Evolutionary conservation across 2,113 vertebrate species (phyloP), one percentile per base, ranked within the genome.

Genomic region (Psettodes erumei): DNA sequence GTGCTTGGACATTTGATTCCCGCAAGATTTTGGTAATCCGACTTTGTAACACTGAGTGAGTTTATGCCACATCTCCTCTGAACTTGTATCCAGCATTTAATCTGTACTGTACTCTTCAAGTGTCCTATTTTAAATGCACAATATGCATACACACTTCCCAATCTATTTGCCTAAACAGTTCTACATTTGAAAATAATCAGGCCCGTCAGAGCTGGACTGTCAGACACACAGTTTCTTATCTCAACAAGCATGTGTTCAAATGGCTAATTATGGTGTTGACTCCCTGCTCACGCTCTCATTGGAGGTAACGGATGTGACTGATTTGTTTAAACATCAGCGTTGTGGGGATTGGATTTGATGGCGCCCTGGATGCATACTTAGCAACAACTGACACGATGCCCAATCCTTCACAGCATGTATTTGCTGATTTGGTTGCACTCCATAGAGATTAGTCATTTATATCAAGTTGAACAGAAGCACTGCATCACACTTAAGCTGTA

Each of bases 291-390:
- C 12, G 8, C 74, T 79, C 61, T 84, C 71, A 75, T 81, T 47
- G 48, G 54, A 84, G 76, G 79, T 85, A 87, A 88, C 51, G 48
- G 74, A 81, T 88, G 79, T 47, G 54, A 25, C 71, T 82, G 83
- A 81, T 84, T 83, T 83, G 75, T 77, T 88, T 76, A 38, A 82
- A 81, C 71, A 73, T 80, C 68, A 60, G 50, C 71, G 61, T 72
- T 8, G 21, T 58, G 61, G 65, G 76, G 85, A 86, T 84, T 85
- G 75, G 84, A 86, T 90, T 81, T 89, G 77, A 84, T 79, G 89
- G 86, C 81, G 67, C 77, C 87, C 79, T 75, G 82, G 78, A 80
- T 79, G 65, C 76, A 50, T 75, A 53, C 79, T 89, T 85, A 86
- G 78, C 61, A 72, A 54, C 58, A 85, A 79, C 72, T 77, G 84